These are phyloP conservation scores for Phyllotreta striolata DNA, from an alignment of 2,888 invertebrate species.

Conservation along the genomic window DNA sequence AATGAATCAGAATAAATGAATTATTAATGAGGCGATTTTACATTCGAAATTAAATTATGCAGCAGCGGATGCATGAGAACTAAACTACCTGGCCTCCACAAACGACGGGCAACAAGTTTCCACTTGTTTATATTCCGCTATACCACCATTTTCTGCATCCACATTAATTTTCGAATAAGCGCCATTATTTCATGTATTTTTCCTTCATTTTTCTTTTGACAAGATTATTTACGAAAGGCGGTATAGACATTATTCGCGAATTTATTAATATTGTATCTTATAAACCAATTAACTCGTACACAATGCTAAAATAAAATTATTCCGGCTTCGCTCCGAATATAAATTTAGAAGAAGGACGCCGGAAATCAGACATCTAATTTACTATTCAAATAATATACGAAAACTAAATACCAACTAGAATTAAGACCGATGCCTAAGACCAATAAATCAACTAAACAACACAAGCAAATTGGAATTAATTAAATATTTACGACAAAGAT, in stretches of 20 bases:
- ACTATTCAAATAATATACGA: constrained; percentile 15
- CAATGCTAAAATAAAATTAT: neutral
- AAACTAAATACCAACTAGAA: constrained; percentile 19
- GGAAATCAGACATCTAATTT: constrained; percentile 10
- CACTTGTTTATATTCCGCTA: constrained; percentile 26
- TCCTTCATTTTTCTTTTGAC: too few species aligned
- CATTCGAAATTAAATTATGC: constrained; percentile 35
- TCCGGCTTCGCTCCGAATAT: neutral
- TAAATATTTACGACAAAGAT: constrained; percentile 21
- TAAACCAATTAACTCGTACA: neutral
- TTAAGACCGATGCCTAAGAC: constrained; percentile 16
- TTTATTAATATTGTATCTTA: constrained; percentile 1
- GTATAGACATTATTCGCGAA: neutral
- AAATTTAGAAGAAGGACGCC: constrained; percentile 13
- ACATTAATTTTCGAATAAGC: constrained; percentile 5
- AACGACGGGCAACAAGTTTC: constrained; percentile 30
- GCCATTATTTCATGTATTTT: neutral
- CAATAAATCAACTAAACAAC: constrained; percentile 26
- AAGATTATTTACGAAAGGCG: too few species aligned
- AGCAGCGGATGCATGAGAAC: constrained; percentile 28
- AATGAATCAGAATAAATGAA: constrained; percentile 39
- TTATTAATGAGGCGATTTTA: constrained; percentile 37
- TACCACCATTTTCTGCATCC: neutral
- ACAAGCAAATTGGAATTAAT: constrained; percentile 25
- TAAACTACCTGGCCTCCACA: constrained; percentile 27